Base-by-base conservation (phyloP, 2,888 invertebrate genomes). In the Entomobrya proxima region DNA sequence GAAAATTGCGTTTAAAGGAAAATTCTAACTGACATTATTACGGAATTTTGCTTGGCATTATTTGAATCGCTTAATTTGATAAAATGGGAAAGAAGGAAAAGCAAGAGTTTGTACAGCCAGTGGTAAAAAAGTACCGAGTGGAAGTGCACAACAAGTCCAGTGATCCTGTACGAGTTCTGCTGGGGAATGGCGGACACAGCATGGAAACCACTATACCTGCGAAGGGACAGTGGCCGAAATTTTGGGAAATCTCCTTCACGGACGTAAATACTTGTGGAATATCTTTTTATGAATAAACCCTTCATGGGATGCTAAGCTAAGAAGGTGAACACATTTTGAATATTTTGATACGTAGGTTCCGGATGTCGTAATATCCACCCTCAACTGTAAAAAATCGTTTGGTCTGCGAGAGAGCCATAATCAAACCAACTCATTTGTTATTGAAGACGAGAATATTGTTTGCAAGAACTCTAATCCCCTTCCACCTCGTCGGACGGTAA, bases 231-330 rank as follows among this genome's bases (percentile, higher is more conserved):
- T 75, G 82, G 77, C 74, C 86, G 0, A 82, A 72, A n/a, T 74
- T 61, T 27, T 86, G 81, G 81, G 86, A 86, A 64, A 74, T 86
- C 64, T 72, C 77, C 6, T 86, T 86, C n/a, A 82, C 78, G 11
- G 86, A 86, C 27, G 86, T 86, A 82, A 81, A 81, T 2, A n/a
- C 37, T n/a, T n/a, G n/a, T n/a, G n/a, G n/a, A n/a, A n/a, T n/a
- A n/a, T n/a, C n/a, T n/a, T n/a, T n/a, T n/a, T n/a, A n/a, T 6
- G 32, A 35, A 35, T 27, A 21, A 24, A 75, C n/a, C n/a, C n/a
- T n/a, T n/a, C n/a, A n/a, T n/a, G n/a, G n/a, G n/a, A n/a, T n/a
- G n/a, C n/a, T n/a, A n/a, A n/a, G n/a, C n/a, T n/a, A n/a, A n/a
- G n/a, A 7, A 52, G 5, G 7, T n/a, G n/a, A 5, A 52, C 5